Conservation (phyloP, 53 echinoderm and acorn worm species). For the Luidia sarsii region DNA sequence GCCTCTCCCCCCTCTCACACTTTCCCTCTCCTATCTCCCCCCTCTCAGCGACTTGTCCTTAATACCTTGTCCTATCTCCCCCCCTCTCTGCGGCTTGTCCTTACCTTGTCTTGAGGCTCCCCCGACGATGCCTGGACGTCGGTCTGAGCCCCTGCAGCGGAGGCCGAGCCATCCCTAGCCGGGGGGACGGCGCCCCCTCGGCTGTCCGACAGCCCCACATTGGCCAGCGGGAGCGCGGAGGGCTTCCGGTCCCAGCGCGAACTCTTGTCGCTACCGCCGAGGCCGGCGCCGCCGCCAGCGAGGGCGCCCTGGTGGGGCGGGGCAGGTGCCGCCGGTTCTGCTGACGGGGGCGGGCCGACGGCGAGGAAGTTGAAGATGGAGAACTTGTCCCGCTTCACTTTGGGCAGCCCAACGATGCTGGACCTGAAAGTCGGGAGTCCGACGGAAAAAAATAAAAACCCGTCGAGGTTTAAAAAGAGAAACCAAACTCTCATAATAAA, state of each 20-base stretch:
- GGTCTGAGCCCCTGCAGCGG: not conserved
- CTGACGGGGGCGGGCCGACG: constrained; percentile 14
- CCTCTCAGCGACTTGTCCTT: too few relatives aligned
- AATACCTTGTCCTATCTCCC: too few relatives aligned
- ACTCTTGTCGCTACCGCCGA: not conserved
- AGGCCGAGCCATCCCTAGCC: constrained; percentile 5
- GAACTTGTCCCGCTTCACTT: constrained; percentile 82
- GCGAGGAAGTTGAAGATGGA: constrained; percentile 91
- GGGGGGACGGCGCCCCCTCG: not conserved
- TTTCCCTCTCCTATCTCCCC: too few relatives aligned
- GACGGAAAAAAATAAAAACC: not conserved
- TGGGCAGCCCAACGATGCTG: constrained; percentile 74
- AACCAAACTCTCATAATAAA: too few relatives aligned
- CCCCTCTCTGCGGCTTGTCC: too few relatives aligned
- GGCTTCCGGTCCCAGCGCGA: constrained; percentile 78
- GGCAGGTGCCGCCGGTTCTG: not conserved
- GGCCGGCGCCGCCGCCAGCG: not conserved
- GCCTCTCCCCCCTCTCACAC: too few relatives aligned
- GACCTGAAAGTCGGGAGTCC: constrained; percentile 59
- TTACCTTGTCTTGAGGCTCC: too few relatives aligned
- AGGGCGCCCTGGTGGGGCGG: too few relatives aligned
- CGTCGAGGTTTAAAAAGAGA: too few relatives aligned
- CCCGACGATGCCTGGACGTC: not conserved
- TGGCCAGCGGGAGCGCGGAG: constrained; percentile 50
- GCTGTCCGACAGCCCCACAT: constrained; percentile 21